Conservation (phyloP, 2,113 vertebrate species). For the Aleadryas rufinucha region DNA sequence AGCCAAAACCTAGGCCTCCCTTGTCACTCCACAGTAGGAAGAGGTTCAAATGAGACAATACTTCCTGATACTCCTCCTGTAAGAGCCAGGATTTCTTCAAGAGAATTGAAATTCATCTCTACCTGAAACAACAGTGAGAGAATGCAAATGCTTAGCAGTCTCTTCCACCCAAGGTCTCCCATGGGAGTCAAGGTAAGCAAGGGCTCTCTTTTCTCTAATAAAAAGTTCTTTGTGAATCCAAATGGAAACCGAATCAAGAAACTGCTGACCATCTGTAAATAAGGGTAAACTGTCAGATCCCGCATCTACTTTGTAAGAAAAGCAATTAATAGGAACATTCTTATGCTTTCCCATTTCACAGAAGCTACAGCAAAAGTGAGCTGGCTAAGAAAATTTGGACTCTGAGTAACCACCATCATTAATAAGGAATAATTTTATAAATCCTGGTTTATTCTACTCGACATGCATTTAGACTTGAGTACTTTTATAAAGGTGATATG, state of each 20-base stretch:
- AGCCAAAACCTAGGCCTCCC: not conserved
- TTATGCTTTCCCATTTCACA: not conserved
- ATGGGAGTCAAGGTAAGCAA: not conserved
- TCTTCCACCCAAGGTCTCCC: not conserved
- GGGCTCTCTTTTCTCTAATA: not conserved
- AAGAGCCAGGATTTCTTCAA: not conserved
- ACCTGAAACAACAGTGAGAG: not conserved
- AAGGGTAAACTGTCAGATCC: not conserved
- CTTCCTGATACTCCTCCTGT: not conserved
- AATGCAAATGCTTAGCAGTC: not conserved
- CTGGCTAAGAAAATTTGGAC: not conserved
- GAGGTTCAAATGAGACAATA: not conserved
- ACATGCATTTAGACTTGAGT: not conserved
- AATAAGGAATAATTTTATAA: not conserved
- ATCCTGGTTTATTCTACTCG: not conserved
- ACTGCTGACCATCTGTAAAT: not conserved
- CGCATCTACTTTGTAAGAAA: not conserved
- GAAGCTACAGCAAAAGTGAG: not conserved
- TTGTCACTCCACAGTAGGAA: not conserved
- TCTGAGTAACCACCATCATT: not conserved
- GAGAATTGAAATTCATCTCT: not conserved
- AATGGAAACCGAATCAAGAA: not conserved
- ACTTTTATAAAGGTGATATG: not conserved
- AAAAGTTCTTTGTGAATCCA: not conserved
- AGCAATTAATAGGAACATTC: not conserved